Evolutionary conservation across 2,888 invertebrate species (phyloP).

Genomic region (Rambutsinella grinnellia): DNA sequence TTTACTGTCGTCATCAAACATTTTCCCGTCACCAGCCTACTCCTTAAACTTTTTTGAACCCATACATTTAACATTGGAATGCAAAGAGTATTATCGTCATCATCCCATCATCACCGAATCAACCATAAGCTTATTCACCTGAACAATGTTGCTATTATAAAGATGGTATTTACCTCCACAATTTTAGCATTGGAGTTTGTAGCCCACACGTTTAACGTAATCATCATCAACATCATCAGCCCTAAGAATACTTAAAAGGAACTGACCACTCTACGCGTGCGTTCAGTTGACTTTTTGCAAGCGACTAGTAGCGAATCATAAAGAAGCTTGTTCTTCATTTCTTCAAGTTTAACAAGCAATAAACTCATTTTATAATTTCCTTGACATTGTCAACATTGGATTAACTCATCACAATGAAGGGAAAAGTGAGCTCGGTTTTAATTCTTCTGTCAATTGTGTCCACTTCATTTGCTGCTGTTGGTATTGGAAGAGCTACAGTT

Average conservation of each 20-base stretch:
- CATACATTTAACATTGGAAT: background rate
- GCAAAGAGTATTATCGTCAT: background rate
- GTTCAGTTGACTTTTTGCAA: conserved; percentile 52
- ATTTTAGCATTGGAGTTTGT: too few species aligned
- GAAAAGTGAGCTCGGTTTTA: conserved; percentile 31
- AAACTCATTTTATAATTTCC: background rate
- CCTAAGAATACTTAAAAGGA: conserved; percentile 47
- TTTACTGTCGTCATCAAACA: background rate
- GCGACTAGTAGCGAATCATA: conserved; percentile 19
- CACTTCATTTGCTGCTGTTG: conserved; percentile 58
- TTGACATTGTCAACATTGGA: background rate
- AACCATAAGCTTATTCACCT: too few species aligned
- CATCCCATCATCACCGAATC: too few species aligned
- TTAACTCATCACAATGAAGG: conserved; percentile 33
- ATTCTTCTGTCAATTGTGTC: conserved; percentile 54
- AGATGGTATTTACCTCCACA: too few species aligned
- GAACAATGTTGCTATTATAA: too few species aligned
- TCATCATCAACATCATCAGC: conserved; percentile 24
- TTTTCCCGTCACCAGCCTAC: background rate
- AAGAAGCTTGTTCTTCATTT: background rate
- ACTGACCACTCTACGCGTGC: conserved; percentile 22
- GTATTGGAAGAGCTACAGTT: conserved; percentile 61
- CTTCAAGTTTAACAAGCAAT: too few species aligned
- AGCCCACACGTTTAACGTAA: too few species aligned
- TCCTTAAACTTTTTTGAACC: background rate